These are phyloP conservation scores for Cacatua alba DNA, from an alignment of 2,113 vertebrate species.

Conservation along the genomic window DNA sequence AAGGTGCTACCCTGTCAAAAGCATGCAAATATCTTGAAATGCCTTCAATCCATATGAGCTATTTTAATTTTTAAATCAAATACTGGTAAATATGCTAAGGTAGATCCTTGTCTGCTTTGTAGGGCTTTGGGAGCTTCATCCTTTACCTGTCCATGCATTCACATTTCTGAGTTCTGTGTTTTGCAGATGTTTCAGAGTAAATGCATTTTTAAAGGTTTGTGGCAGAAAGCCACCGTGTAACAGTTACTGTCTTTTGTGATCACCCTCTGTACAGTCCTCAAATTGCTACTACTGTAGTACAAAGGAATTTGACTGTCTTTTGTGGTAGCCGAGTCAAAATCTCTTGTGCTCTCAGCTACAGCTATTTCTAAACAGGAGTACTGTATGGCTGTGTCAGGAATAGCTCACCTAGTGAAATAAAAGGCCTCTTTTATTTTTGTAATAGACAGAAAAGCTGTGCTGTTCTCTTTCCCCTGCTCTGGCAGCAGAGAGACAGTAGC, in stretches of 20 bases:
- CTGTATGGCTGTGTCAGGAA: neutral
- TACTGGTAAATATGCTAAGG: neutral
- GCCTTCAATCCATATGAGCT: neutral
- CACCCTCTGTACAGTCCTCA: neutral
- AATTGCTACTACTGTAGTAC: neutral
- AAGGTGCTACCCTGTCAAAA: neutral
- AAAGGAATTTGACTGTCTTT: neutral
- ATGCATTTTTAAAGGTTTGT: neutral
- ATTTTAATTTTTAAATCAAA: neutral
- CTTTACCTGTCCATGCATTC: neutral
- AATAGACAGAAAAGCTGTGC: neutral
- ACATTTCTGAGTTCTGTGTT: neutral
- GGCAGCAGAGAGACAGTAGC: neutral
- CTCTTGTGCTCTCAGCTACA: neutral
- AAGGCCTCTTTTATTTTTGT: neutral
- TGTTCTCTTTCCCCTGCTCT: neutral
- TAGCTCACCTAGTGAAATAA: slow-evolving; percentile 12
- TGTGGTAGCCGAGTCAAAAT: slow-evolving; percentile 27
- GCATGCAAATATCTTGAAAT: neutral
- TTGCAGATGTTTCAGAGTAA: neutral
- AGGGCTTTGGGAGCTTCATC: neutral
- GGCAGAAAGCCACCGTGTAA: neutral
- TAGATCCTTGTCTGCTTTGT: neutral
- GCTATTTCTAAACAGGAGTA: slow-evolving; percentile 17
- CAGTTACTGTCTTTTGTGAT: neutral